Evolutionary conservation across 2,797 vertebrate genomes (phyloP), one percentile per base, ranked within the genome.

Genomic region (Todus mexicanus): DNA sequence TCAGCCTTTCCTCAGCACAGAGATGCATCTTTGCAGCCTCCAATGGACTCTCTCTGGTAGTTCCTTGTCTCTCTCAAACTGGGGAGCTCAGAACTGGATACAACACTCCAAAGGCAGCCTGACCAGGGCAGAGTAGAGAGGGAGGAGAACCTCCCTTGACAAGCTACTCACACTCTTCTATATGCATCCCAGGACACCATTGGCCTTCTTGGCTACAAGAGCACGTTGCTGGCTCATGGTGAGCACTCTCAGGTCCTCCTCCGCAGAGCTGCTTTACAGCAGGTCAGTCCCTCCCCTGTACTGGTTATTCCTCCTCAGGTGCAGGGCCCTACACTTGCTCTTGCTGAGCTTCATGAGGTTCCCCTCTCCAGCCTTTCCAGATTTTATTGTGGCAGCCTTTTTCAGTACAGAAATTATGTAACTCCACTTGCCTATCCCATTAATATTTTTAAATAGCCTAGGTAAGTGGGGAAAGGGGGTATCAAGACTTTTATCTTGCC

Each of bases 361-460:
- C 51, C 51, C 29, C 18, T 31, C 29, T 56, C n/a, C 54, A 56
- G 54, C 54, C 54, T 23, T n/a, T 23, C 31, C n/a, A 23, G 22
- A 22, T 35, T 33, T 35, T 1, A 0, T 7, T 47, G 27, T 8
- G 59, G 56, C 53, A 54, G 6, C 14, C 60, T 86, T 70, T 29
- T 77, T 74, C 61, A 42, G 56, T 59, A 57, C 50, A 43, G 14
- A 33, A 47, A 29, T 16, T 6, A 35, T 1, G 4, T 12, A 23
- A 48, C 16, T 43, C 50, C 57, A 50, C 22, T 29, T 64, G 45
- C 35, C 71, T 4, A 8, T 19, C 1, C n/a, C 35, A 63, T 16
- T 6, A 35, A 37, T 2, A 33, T 1, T 68, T 63, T 13, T 1
- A 11, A 31, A 4, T 5, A 60, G 38, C 2, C 9, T 47, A 66